Conservation (phyloP, 2,888 invertebrate species). For the Pyrrhia umbra region DNA sequence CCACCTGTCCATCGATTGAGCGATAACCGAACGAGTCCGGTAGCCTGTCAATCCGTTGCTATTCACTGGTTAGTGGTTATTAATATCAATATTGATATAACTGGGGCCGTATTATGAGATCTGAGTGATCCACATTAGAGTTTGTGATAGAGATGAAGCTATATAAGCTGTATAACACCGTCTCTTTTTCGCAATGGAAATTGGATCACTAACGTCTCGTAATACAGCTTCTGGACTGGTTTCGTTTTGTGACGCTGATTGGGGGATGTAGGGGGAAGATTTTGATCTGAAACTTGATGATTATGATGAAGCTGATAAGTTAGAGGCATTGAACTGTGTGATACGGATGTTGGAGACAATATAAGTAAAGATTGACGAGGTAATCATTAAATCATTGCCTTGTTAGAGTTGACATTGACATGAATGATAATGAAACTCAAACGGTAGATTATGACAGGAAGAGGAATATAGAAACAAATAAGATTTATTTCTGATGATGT, state of each 20-base stretch:
- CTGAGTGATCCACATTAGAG: not conserved
- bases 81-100: slow-evolving; percentile 55
- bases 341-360: slow-evolving; percentile 16
- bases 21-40: slow-evolving; percentile 51
- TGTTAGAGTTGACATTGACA: not conserved
- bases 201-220: not conserved
- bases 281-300: slow-evolving; percentile 25
- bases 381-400: not conserved
- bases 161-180: not conserved
- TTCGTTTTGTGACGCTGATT: slow-evolving; percentile 52
- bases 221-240: slow-evolving; percentile 34
- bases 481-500: too few species aligned
- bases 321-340: not conserved
- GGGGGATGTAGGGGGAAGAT: slow-evolving; percentile 47
- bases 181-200: not conserved
- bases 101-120: slow-evolving; percentile 4
- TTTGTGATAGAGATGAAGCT: not conserved
- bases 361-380: not conserved
- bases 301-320: slow-evolving; percentile 21
- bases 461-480: too few species aligned
- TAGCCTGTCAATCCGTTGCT: slow-evolving; percentile 47
- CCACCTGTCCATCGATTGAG: slow-evolving; percentile 55
- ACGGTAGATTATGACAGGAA: too few species aligned
- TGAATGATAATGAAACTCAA: too few species aligned
- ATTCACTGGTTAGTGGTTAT: slow-evolving; percentile 45